phyloP scores from a whole-genome alignment of 2,797 vertebrate genomes.

The Clarias fuscus region DNA sequence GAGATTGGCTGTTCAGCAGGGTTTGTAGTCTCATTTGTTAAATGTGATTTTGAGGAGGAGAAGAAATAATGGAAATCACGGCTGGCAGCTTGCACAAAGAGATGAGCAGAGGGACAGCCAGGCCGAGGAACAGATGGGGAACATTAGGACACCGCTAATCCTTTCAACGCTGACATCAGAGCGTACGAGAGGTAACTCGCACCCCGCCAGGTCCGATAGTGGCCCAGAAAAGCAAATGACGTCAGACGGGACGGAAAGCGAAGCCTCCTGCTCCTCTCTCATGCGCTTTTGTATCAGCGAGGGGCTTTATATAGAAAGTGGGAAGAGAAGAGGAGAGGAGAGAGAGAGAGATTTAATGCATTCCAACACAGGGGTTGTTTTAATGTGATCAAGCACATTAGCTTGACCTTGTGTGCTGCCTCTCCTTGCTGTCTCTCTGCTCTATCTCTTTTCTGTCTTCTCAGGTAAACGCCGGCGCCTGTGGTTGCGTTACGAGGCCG shows the following conservation, averaged over 20 bases:
- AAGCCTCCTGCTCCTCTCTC: not conserved
- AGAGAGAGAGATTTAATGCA: conserved; percentile 17
- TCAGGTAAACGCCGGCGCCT: conserved; percentile 37
- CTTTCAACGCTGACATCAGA: conserved; percentile 61
- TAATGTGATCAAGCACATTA: conserved; percentile 44
- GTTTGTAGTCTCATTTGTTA: conserved; percentile 50
- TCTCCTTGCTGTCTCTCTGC: not conserved
- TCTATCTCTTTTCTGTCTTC: conserved; percentile 10
- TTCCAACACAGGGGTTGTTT: conserved; percentile 25
- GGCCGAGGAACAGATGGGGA: conserved; percentile 59
- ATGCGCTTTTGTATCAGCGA: not conserved
- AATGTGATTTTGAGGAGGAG: conserved; percentile 50
- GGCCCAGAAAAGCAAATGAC: conserved; percentile 24
- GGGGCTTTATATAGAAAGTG: conserved; percentile 20
- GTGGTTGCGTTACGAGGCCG: conserved; percentile 36
- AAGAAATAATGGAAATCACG: conserved; percentile 1
- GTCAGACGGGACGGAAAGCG: conserved; percentile 18
- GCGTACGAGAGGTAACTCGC: conserved; percentile 53
- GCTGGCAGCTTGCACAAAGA: conserved; percentile 46
- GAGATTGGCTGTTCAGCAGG: conserved; percentile 30
- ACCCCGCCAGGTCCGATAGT: conserved; percentile 41
- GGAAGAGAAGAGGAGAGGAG: not conserved
- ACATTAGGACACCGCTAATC: conserved; percentile 62
- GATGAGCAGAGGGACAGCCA: conserved; percentile 51
- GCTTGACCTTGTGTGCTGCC: not conserved